Evolutionary conservation across 2,888 invertebrate genomes (phyloP).

Genomic region (Alsophila aescularia): DNA sequence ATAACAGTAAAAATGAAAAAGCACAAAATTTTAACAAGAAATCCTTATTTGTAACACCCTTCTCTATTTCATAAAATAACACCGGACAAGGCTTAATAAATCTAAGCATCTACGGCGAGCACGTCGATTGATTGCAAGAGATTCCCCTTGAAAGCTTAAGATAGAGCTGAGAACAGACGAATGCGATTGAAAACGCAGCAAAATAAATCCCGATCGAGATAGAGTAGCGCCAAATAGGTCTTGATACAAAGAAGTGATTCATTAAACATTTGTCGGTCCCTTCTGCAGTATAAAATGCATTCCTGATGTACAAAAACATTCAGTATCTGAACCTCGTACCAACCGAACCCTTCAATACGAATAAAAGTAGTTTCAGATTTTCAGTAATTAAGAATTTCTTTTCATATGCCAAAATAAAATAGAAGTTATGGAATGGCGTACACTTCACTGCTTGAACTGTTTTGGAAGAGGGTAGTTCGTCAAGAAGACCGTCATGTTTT

Average conservation of each 20-base stretch:
- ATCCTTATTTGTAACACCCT: conserved; percentile 23
- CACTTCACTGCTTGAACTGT: too few relatives aligned
- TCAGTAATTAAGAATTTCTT: too few relatives aligned
- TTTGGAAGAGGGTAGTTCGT: too few relatives aligned
- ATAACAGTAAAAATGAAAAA: conserved; percentile 13
- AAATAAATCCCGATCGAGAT: conserved; percentile 35
- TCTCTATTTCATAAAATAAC: conserved; percentile 22
- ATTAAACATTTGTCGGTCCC: conserved; percentile 40
- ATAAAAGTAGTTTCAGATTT: too few relatives aligned
- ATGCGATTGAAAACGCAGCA: conserved; percentile 21
- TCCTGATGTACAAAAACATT: neutral
- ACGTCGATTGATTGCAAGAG: conserved; percentile 18
- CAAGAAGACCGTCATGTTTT: too few relatives aligned
- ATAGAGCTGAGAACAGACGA: conserved; percentile 10
- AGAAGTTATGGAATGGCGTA: too few relatives aligned
- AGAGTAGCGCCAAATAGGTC: conserved; percentile 34
- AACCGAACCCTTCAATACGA: too few relatives aligned
- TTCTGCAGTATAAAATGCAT: conserved; percentile 8
- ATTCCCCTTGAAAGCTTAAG: conserved; percentile 17
- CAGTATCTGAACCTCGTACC: conserved; percentile 8
- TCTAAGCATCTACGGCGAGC: conserved; percentile 30
- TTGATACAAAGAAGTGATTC: conserved; percentile 40
- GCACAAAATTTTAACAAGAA: conserved; percentile 5
- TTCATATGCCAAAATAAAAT: too few relatives aligned
- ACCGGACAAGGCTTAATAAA: conserved; percentile 29